phyloP scores from a whole-genome alignment of 2,888 invertebrate species.

The Electrophaes corylata region DNA sequence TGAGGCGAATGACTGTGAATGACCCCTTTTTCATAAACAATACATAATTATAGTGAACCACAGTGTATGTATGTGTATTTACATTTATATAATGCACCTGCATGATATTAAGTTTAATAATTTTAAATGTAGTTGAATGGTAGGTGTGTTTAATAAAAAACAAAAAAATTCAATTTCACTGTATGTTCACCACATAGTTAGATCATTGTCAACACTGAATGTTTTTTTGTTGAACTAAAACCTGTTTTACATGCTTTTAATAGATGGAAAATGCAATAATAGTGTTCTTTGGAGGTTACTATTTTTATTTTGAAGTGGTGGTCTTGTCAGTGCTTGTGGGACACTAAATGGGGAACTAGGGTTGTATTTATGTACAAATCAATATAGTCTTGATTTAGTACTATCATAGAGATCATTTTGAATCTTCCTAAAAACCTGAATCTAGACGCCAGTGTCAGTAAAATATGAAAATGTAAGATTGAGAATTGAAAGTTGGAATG shows the following conservation, averaged over 20 bases:
- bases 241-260: neutral
- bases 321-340: no score
- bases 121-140: constrained; percentile 1
- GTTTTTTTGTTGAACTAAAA: neutral
- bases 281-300: no score
- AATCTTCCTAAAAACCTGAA: no score
- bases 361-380: no score
- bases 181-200: neutral
- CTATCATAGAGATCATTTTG: no score
- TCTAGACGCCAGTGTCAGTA: no score
- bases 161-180: neutral
- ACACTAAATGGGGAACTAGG: no score
- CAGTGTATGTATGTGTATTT: neutral
- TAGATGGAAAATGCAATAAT: neutral
- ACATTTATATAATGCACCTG: constrained; percentile 11
- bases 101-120: constrained; percentile 5
- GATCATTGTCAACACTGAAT: neutral
- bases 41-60: neutral
- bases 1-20: neutral
- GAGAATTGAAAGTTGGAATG: no score
- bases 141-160: neutral
- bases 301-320: no score
- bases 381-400: no score
- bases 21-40: neutral
- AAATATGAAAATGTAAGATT: no score